Base-by-base conservation (phyloP, 2,888 invertebrate genomes). In the Diloba caeruleocephala region DNA sequence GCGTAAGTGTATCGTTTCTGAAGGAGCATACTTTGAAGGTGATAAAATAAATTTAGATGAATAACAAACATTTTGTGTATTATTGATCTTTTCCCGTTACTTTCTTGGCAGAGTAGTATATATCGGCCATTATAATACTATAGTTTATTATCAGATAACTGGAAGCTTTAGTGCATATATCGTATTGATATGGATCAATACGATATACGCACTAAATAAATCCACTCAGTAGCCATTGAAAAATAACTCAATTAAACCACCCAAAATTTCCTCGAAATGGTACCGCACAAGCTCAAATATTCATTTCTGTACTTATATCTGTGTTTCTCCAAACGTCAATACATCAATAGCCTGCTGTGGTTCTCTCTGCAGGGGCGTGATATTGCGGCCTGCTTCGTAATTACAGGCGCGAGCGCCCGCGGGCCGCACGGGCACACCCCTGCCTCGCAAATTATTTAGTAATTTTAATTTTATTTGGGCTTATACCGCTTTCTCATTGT, bases 401-500 rank as follows among this genome's bases (percentile, higher is more conserved):
- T 92, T 92, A 92, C 90, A 91, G 90, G 77, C 84, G 70, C 69
- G 71, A 66, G 77, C 57, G 79, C 81, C 90, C 84, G 82, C 85
- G 81, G 88, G 87, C 87, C 82, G 79, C 76, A 72, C 76, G 78
- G 83, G 78, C 77, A 79, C 81, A 76, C 84, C 84, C 85, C 82
- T 81, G 79, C 79, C 78, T 72, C 68, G 88, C 87, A 89, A 88
- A 92, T 92, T 91, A 92, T 92, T 92, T 92, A 89, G 87, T 89
- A 83, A 87, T 85, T 88, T 89, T 89, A 84, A 84, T 89, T 89
- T 90, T 90, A 89, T 90, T 91, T 89, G 86, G 82, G 89, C 87
- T 88, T 88, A 84, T 80, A 74, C 76, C 10, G 45, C 43, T 54
- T 64, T 67, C 54, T 41, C 14, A 66, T 59, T 62, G 73, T 79